Conservation (phyloP, 2,113 vertebrate genomes). For the Tachysurus fulvidraco region DNA sequence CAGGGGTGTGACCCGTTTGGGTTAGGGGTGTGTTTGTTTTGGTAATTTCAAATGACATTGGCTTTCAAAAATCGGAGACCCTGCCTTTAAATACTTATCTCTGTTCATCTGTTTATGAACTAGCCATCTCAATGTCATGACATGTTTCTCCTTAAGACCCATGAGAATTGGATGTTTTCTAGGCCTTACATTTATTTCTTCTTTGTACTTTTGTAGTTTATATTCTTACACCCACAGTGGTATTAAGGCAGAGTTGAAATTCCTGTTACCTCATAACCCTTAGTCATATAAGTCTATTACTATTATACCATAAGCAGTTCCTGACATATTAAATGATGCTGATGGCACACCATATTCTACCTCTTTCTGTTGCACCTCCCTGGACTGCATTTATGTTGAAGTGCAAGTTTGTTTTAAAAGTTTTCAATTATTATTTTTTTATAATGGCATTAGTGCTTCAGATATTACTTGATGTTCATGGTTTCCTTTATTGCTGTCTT, state of each 20-base stretch:
- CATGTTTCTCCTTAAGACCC: not conserved
- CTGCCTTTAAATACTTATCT: not conserved
- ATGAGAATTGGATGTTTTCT: not conserved
- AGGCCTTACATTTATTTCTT: not conserved
- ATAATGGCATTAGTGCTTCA: constrained; percentile 1
- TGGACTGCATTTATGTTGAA: not conserved
- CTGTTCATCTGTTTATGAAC: not conserved
- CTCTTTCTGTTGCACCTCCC: not conserved
- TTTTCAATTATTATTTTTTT: not conserved
- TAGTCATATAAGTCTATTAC: constrained; percentile 8
- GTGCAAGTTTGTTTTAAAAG: not conserved
- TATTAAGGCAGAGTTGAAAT: not conserved
- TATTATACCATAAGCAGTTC: constrained; percentile 6
- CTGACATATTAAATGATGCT: not conserved
- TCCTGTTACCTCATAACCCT: constrained; percentile 16
- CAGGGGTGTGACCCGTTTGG: too few species aligned
- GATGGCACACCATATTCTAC: not conserved
- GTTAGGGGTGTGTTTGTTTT: too few species aligned
- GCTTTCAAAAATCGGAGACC: too few species aligned
- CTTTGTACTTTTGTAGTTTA: not conserved
- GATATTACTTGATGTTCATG: not conserved
- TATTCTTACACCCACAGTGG: not conserved
- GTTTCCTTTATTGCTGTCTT: constrained; percentile 37
- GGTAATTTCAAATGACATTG: too few species aligned
- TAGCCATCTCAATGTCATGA: not conserved